These are phyloP conservation scores for Atethmia centrago DNA, from an alignment of 2,888 invertebrate species.

Conservation along the genomic window DNA sequence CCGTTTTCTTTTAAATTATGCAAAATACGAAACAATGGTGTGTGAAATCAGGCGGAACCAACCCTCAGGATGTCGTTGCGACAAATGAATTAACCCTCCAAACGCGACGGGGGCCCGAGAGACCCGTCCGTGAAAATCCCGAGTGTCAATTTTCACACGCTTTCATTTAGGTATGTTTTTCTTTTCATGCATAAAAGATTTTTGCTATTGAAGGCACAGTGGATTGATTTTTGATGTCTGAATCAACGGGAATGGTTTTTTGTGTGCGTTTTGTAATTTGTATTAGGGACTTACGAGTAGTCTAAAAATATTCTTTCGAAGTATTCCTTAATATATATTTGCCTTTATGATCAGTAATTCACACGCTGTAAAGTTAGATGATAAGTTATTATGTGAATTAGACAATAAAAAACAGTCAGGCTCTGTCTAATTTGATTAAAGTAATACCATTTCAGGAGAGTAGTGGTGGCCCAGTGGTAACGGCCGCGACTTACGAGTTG, in stretches of 20 bases:
- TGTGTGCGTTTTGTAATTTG: neutral
- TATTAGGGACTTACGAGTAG: neutral
- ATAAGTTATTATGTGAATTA: neutral
- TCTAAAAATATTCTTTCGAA: neutral
- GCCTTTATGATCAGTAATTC: neutral
- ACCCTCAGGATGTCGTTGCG: conserved; percentile 59
- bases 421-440: too few species aligned
- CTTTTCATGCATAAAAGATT: conserved; percentile 63
- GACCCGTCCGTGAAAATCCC: conserved; percentile 58
- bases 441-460: too few species aligned
- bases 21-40: conserved; percentile 64
- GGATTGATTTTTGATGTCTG: conserved; percentile 40
- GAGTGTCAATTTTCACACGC: conserved; percentile 68
- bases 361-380: neutral
- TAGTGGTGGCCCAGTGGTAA: too few species aligned
- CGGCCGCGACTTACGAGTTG: too few species aligned
- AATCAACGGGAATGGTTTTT: conserved; percentile 3
- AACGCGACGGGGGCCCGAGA: conserved; percentile 59
- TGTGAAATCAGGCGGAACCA: conserved; percentile 66
- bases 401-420: neutral
- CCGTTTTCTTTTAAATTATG: conserved; percentile 61
- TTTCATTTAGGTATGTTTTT: conserved; percentile 47
- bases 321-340: neutral
- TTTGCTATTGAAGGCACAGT: conserved; percentile 33
- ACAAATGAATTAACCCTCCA: conserved; percentile 68